These are phyloP conservation scores for Nasonia oneida DNA, from an alignment of 2,888 invertebrate species.

Conservation along the genomic window DNA sequence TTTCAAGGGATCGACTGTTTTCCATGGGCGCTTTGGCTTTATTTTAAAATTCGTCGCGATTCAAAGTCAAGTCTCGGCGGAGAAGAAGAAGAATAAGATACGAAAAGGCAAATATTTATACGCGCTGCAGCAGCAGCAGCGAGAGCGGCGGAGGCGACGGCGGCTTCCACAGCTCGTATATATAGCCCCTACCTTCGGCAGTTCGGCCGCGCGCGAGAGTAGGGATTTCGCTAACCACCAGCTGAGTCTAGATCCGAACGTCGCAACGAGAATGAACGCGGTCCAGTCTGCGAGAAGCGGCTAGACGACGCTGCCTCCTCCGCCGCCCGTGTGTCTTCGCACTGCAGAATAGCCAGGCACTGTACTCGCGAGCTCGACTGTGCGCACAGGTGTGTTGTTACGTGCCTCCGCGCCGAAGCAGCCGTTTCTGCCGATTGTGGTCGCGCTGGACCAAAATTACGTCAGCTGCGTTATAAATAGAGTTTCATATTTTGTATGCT, in stretches of 20 bases:
- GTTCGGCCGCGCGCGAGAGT: constrained; percentile 51
- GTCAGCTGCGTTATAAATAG: constrained; percentile 55
- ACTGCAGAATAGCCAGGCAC: neutral
- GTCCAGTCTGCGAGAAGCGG: constrained; percentile 74
- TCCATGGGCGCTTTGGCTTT: neutral
- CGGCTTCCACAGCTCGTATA: neutral
- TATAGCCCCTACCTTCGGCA: constrained; percentile 13
- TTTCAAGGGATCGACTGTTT: too few species aligned
- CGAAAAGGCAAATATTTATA: too few species aligned
- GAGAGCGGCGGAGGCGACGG: too few species aligned
- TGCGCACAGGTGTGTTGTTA: constrained; percentile 18
- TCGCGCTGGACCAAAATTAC: neutral
- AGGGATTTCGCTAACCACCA: constrained; percentile 72
- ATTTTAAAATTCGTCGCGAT: neutral
- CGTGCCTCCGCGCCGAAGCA: neutral
- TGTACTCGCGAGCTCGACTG: neutral
- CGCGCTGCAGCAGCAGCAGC: neutral
- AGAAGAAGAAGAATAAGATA: neutral
- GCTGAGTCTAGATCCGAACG: constrained; percentile 65
- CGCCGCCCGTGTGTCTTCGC: constrained; percentile 58
- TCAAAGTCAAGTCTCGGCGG: neutral
- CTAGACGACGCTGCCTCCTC: constrained; percentile 64
- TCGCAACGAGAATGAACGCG: constrained; percentile 67
- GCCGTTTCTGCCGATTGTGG: too few species aligned
- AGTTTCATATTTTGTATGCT: constrained; percentile 59